A percentile compares a stretch with the other conserved stretches of the same genome.
phyloP scores from a whole-genome alignment of 2,888 invertebrate genomes.

The Rhaphigaster nebulosa region DNA sequence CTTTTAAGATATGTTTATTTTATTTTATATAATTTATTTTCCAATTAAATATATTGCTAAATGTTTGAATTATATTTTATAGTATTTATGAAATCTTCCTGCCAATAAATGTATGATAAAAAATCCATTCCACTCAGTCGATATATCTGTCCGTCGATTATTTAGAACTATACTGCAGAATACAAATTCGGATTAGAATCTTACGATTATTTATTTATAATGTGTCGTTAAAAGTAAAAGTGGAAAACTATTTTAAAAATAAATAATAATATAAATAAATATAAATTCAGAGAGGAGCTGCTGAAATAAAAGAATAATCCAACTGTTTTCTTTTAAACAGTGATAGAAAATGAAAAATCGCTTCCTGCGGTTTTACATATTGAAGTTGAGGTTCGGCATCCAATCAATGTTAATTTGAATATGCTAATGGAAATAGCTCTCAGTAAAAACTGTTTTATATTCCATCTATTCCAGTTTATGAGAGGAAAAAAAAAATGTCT shows the following conservation, averaged over 20 bases:
- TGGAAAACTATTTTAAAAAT: neutral
- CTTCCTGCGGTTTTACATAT: neutral
- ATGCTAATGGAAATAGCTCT: conserved; percentile 35
- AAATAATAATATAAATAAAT: neutral
- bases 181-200: no score
- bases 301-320: conserved; percentile 9
- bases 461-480: conserved; percentile 31
- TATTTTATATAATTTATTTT: no score
- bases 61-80: no score
- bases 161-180: no score
- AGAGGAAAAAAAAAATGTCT: neutral
- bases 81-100: no score
- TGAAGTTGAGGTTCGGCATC: neutral
- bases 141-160: no score
- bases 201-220: no score
- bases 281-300: neutral
- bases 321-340: neutral
- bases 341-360: conserved; percentile 10
- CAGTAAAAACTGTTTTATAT: conserved; percentile 42
- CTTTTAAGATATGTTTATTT: no score
- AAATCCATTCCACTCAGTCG: no score
- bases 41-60: no score
- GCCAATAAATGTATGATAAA: no score
- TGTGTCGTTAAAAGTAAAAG: neutral
- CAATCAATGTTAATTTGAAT: conserved; percentile 49